Evolutionary conservation across 2,888 invertebrate genomes (phyloP), one percentile per base, ranked within the genome.

Genomic region (Parelbella ahira): DNA sequence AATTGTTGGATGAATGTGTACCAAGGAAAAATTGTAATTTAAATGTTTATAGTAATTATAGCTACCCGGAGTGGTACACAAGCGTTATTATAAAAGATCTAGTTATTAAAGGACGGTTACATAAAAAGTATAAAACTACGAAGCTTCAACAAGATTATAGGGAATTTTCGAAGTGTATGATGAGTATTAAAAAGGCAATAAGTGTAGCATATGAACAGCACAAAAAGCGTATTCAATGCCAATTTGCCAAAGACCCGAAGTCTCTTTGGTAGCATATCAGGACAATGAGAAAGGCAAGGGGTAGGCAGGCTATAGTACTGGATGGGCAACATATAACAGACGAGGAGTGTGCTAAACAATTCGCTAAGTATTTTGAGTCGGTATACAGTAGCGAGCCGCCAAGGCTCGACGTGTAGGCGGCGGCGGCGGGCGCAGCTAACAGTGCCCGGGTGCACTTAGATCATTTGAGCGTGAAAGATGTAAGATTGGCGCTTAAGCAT

Each of bases 1-100:
- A 13, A 3, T 4, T 38, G 12, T 37, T 50, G 3, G 42, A 47
- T 41, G 29, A 33, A 5, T 49, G 51, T 25, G 44, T 45, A 12
- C 50, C 50, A 2, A 32, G 7, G 19, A 54, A 49, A 37, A 38
- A 20, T 9, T 11, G 3, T n/a, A 45, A 41, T 5, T 9, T 8
- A 12, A 21, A 6, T 6, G 24, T 4, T 6, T 5, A 28, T 13
- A 7, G 9, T 9, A 38, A 32, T 36, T 39, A 48, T 12, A 4
- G 3, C 15, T 54, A 52, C 19, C 51, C 54, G 1, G 47, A 44
- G 8, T 54, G 50, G 51, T 54, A 51, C 19, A 51, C 48, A 4
- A 6, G 23, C 1, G 45, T 50, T 15, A 38, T 54, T 8, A 49
- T 52, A 37, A 12, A 30, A 10, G 33, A 45, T 13, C 48, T 51